Percentiles rank a stretch among this genome's conserved stretches.
Evolutionary conservation across 1,140 invertebrate genomes (phyloP).

Genomic region (Tetramorium alpestre): DNA sequence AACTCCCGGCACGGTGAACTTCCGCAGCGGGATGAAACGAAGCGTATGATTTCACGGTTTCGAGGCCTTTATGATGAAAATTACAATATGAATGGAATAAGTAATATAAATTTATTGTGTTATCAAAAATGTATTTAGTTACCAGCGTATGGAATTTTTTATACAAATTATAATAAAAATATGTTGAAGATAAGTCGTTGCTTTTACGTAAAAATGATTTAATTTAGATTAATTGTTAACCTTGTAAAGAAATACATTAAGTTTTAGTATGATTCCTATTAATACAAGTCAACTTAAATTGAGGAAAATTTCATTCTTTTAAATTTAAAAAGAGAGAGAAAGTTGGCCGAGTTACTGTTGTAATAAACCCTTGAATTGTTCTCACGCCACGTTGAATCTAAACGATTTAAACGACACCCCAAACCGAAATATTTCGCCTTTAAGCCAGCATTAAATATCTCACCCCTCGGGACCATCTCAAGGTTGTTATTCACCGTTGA

Average conservation of each 20-base stretch:
- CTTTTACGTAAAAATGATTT: not conserved
- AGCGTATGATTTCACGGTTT: constrained; percentile 45
- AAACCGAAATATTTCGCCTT: constrained; percentile 4
- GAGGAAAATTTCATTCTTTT: not conserved
- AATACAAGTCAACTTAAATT: not conserved
- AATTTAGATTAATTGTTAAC: not conserved
- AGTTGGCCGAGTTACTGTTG: not conserved
- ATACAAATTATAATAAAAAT: not conserved
- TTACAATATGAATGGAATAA: not conserved
- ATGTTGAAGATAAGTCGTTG: not conserved
- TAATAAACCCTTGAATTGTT: not conserved
- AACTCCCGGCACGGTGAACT: constrained; percentile 56
- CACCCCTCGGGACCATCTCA: constrained; percentile 19
- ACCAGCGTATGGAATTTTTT: not conserved
- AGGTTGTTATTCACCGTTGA: constrained; percentile 31
- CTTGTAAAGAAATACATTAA: not conserved
- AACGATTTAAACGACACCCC: not conserved
- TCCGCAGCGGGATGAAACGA: not conserved
- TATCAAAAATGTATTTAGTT: not conserved
- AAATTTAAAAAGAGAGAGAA: not conserved
- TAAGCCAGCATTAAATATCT: constrained; percentile 16
- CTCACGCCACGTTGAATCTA: not conserved
- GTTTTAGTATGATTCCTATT: not conserved
- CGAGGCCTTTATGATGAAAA: constrained; percentile 7
- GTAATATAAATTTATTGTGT: not conserved